Evolutionary conservation across 2,888 invertebrate genomes (phyloP), one percentile per base, ranked within the genome.

Genomic region (Temnothorax rugatulus): DNA sequence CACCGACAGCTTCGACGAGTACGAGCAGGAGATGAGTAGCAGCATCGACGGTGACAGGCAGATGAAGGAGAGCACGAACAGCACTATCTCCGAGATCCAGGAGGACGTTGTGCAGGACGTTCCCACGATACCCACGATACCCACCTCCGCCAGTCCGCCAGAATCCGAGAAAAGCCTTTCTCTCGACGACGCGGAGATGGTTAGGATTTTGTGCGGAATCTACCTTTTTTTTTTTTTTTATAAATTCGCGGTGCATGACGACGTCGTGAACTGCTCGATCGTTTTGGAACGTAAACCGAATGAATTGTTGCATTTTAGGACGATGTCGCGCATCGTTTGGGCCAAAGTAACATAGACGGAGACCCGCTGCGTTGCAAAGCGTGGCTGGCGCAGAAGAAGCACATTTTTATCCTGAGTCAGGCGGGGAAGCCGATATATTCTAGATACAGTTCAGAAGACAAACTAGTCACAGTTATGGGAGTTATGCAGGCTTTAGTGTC

Each of bases 371-470:
- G 96, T 90, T 96, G 97, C 90, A 96, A 96, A 59, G 96, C 97
- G 84, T 97, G 99, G 97, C 96, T 97, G 34, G 96, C 96, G 59
- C 97, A 98, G 92, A 97, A 97, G 85, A 98, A 98, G 94, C 99
- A 99, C 95, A 96, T 99, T 47, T 99, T 99, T 94, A 98, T 99
- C 90, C 95, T 99, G 50, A 99, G 99, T 95, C 97, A 98, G 92
- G 98, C 99, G 15, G 99, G 99, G 2, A 99, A 99, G 95, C 99
- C 99, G 21, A 98, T 99, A 90, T 99, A 99, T 95, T 98, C 99
- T 15, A 96, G 98, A 97, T 97, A 95, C 86, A 92, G 94, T 91
- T 94, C 94, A 0, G 99, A 99, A 95, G 99, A 99, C 93, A 98
- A 98, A 94, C 95, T 99, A 92, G 99, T 98, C 9, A 98, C 99